Evolutionary conservation across 2,888 invertebrate species (phyloP).

Genomic region (Drosophila falleni): DNA sequence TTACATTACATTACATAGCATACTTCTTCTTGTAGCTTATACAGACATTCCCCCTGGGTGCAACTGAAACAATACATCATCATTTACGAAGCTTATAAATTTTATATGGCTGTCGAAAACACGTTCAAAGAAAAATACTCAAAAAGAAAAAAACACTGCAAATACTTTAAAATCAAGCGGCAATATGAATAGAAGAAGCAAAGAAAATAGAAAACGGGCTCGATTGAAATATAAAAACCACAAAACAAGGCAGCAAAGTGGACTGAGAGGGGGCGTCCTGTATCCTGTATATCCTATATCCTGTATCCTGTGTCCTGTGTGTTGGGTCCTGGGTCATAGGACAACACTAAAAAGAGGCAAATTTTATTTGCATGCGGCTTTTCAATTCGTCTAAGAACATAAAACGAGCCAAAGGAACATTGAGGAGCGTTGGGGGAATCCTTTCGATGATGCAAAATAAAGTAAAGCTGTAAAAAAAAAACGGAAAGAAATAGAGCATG

Average conservation of each 20-base stretch:
- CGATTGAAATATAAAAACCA: slow-evolving; percentile 74
- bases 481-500: slow-evolving; percentile 29
- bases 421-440: slow-evolving; percentile 52
- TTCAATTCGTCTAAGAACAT: slow-evolving; percentile 76
- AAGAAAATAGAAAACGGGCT: slow-evolving; percentile 25
- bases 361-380: slow-evolving; percentile 79
- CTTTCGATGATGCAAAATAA: slow-evolving; percentile 74
- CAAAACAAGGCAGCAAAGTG: slow-evolving; percentile 48
- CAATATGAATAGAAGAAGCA: neutral
- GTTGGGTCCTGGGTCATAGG: slow-evolving; percentile 57
- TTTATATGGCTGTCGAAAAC: slow-evolving; percentile 36
- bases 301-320: slow-evolving; percentile 1
- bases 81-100: slow-evolving; percentile 63
- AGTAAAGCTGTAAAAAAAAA: slow-evolving; percentile 57
- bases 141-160: slow-evolving; percentile 11
- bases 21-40: neutral
- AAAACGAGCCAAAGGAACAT: slow-evolving; percentile 54
- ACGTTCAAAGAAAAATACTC: slow-evolving; percentile 11
- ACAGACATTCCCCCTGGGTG: slow-evolving; percentile 29
- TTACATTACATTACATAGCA: slow-evolving; percentile 28
- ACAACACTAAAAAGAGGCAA: slow-evolving; percentile 67
- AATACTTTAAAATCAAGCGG: slow-evolving; percentile 49
- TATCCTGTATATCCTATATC: neutral
- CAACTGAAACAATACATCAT: slow-evolving; percentile 66
- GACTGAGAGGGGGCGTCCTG: slow-evolving; percentile 12